Conservation (phyloP, 2,113 vertebrate genomes). For the Enhydra lutris region DNA sequence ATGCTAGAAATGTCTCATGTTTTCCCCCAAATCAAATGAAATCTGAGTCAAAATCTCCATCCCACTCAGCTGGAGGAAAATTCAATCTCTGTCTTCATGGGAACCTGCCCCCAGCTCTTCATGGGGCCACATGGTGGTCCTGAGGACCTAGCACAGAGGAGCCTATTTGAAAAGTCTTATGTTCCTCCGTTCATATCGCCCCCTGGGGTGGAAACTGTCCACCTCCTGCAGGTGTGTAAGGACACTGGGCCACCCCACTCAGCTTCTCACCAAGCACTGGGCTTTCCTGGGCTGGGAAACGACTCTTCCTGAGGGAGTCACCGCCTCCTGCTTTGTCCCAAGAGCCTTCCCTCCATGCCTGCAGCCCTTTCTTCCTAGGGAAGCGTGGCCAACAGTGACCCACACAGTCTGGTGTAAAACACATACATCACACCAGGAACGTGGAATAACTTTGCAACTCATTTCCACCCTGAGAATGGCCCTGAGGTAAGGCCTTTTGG, state of each 20-base stretch:
- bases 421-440: background rate
- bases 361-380: background rate
- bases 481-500: background rate
- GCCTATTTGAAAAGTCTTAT: background rate
- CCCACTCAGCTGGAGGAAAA: background rate
- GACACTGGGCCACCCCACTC: background rate
- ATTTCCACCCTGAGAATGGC: background rate
- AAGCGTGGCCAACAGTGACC: background rate
- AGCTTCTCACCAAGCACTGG: background rate
- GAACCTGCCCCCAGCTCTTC: background rate
- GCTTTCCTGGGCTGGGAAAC: background rate
- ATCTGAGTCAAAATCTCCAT: background rate
- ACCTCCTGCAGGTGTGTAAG: background rate
- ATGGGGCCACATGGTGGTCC: rapidly evolving
- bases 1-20: background rate
- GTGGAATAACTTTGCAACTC: background rate
- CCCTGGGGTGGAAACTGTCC: no score
- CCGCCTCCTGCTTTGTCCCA: background rate
- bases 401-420: background rate
- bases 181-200: rapidly evolving
- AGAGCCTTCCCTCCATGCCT: background rate
- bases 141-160: background rate
- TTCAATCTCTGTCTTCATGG: background rate
- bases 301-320: background rate
- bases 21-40: background rate